phyloP scores from a whole-genome alignment of 1,140 invertebrate genomes.

The Lordiphosa collinella region DNA sequence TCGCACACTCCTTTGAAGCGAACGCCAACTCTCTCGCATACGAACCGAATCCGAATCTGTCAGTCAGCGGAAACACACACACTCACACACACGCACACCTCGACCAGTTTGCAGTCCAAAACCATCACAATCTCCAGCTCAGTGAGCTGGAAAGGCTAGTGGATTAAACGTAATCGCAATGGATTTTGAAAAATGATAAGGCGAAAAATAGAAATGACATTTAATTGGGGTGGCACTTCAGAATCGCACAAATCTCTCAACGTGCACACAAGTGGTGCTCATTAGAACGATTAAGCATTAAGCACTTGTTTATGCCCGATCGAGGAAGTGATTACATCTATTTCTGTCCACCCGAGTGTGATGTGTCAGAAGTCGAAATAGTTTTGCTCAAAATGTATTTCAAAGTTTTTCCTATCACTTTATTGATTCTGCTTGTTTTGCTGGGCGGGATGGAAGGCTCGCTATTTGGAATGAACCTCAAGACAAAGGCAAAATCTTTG shows the following conservation, averaged over 20 bases:
- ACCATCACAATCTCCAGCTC: conserved; percentile 34
- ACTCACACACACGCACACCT: conserved; percentile 11
- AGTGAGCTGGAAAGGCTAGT: conserved; percentile 58
- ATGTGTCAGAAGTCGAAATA: conserved; percentile 22
- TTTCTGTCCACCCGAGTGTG: conserved; percentile 7
- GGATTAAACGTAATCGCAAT: conserved; percentile 66
- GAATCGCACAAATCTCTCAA: conserved; percentile 21
- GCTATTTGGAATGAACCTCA: too few species aligned
- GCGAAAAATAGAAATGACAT: conserved; percentile 38
- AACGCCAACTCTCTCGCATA: conserved; percentile 15
- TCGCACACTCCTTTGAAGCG: conserved; percentile 66
- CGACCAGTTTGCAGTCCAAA: not conserved
- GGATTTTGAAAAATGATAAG: conserved; percentile 67
- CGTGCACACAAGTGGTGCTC: conserved; percentile 17
- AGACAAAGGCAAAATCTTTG: too few species aligned
- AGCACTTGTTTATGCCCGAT: conserved; percentile 31
- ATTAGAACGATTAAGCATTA: conserved; percentile 43
- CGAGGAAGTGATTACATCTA: conserved; percentile 10
- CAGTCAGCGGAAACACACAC: conserved; percentile 43
- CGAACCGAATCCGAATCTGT: conserved; percentile 49
- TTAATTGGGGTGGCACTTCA: conserved; percentile 38
- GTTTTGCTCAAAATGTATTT: conserved; percentile 7
- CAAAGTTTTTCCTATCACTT: not conserved
- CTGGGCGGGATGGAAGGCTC: too few species aligned
- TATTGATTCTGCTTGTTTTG: not conserved